phyloP scores from a whole-genome alignment of 2,888 invertebrate genomes.

The Acrobasis suavella region DNA sequence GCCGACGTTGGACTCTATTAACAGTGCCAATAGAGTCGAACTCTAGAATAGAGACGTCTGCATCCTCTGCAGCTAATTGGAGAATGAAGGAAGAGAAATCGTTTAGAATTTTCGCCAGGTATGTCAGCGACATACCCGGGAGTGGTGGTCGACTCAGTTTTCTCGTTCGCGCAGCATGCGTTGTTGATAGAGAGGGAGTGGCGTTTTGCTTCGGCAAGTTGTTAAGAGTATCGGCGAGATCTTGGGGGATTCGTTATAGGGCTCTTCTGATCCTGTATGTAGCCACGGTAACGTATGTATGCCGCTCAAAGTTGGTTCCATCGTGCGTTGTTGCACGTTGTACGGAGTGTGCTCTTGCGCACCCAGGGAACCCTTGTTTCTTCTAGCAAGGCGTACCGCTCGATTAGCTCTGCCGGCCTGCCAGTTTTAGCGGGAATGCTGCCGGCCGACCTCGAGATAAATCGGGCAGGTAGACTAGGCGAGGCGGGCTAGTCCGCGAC shows the following conservation, averaged over 20 bases:
- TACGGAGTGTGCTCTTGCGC: constrained; percentile 30
- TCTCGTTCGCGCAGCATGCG: constrained; percentile 19
- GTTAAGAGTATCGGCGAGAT: constrained; percentile 33
- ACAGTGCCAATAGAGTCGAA: no score
- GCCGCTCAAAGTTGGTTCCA: constrained; percentile 31
- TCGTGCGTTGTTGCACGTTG: no score
- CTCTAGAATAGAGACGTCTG: not conserved
- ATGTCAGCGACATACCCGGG: constrained; percentile 20
- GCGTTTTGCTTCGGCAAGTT: constrained; percentile 29
- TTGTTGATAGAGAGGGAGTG: constrained; percentile 27
- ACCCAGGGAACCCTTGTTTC: constrained; percentile 32
- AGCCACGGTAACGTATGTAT: constrained; percentile 34
- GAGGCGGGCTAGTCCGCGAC: not conserved
- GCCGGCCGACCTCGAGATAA: constrained; percentile 37
- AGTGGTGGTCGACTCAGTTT: not conserved
- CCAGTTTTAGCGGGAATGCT: constrained; percentile 35
- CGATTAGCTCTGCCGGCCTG: constrained; percentile 35
- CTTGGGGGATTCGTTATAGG: constrained; percentile 32
- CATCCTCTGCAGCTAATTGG: not conserved
- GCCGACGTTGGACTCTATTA: no score
- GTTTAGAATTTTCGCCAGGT: constrained; percentile 19
- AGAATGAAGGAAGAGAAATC: constrained; percentile 13
- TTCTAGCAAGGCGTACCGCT: constrained; percentile 40
- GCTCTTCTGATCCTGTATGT: constrained; percentile 30
- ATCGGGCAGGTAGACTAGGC: constrained; percentile 27